Evolutionary conservation across 2,797 vertebrate species (phyloP).

Genomic region (Nyctalus aviator): DNA sequence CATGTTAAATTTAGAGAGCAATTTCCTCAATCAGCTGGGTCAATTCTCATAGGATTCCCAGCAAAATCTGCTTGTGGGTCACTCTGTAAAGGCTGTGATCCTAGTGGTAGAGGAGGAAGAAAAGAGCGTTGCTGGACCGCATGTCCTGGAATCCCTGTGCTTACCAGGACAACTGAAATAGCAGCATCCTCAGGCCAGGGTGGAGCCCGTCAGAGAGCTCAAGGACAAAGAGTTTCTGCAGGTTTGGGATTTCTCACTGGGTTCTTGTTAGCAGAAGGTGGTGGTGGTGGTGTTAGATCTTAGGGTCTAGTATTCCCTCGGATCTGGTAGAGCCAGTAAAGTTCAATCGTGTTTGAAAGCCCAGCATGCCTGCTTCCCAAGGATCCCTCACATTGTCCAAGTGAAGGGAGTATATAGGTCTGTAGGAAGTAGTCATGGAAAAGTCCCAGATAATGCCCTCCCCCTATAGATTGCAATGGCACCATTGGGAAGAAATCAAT

Average conservation of each 20-base stretch:
- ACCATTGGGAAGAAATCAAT: background rate
- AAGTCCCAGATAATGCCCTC: background rate
- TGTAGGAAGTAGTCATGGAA: background rate
- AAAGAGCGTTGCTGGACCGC: background rate
- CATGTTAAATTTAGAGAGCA: constrained; percentile 50
- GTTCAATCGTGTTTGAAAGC: background rate
- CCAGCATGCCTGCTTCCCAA: background rate
- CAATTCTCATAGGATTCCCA: constrained; percentile 40
- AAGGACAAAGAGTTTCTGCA: background rate
- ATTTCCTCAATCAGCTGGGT: constrained; percentile 60
- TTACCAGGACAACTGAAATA: background rate
- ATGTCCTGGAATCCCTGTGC: background rate
- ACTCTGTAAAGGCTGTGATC: background rate
- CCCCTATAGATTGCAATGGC: background rate
- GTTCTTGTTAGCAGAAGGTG: background rate
- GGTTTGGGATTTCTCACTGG: background rate
- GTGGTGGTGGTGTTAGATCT: background rate
- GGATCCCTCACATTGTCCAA: background rate
- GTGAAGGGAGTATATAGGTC: background rate
- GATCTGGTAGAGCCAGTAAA: background rate
- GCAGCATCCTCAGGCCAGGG: background rate
- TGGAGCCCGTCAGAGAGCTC: background rate
- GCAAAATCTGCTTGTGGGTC: constrained; percentile 7
- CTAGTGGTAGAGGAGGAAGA: background rate
- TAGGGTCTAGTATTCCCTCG: background rate